Base-by-base conservation (phyloP, 1,140 invertebrate genomes). In the Matsumurasca onukii region DNA sequence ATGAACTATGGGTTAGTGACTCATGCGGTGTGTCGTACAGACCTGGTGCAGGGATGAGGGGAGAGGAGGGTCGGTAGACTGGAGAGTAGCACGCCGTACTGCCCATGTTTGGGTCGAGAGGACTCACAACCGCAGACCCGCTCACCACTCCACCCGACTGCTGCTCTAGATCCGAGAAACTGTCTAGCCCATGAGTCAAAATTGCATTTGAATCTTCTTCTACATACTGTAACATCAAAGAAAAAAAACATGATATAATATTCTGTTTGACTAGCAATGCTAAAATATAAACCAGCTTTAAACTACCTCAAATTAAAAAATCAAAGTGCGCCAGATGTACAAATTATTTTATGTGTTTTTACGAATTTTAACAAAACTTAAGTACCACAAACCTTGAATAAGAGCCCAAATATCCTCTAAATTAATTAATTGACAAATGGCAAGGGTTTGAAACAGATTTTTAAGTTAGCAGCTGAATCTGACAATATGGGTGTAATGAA, bases 71-170 rank as follows among this genome's bases (percentile, higher is more conserved):
- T 81, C 81, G 22, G 81, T 81, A 39, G 82, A 66, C 45, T 0
- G 84, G 83, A 22, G 82, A 85, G 73, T 85, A 86, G 67, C 80
- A 77, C 0, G 84, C 83, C 12, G 82, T 78, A 13, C 84, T 85
- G 73, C 83, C 82, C 83, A 86, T 84, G 71, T 86, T 85, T 1
- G 84, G 83, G 73, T 86, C 84, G 69, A 85, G 76, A 3, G 84
- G 82, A 72, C 82, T 85, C 3, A 66, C 64, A 3, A 85, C 84
- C n/a, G n/a, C n/a, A n/a, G n/a, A n/a, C n/a, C n/a, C n/a, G n/a
- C n/a, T n/a, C n/a, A n/a, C n/a, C n/a, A n/a, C n/a, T n/a, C n/a
- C n/a, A 48, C 81, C 61, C 9, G 85, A 84, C 39, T 81, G 79
- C 67, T 84, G 81, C 45, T 83, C 81, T 70, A 84, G 84, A 39